Evolutionary conservation across 2,797 vertebrate species (phyloP).

Genomic region (Tragopan temminckii): DNA sequence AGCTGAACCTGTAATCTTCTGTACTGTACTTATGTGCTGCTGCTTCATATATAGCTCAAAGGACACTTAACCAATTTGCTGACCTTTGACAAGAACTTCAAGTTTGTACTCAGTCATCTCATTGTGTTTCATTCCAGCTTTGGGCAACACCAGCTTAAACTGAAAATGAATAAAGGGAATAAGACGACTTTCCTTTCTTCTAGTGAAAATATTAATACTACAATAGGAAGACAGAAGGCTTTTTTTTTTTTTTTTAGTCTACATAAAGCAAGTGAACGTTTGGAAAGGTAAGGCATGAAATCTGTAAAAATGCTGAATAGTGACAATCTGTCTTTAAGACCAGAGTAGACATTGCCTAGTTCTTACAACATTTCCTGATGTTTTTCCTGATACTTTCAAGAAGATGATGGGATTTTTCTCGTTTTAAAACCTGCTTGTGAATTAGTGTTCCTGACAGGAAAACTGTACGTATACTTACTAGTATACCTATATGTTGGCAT

Average conservation of each 20-base stretch:
- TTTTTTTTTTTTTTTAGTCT: background rate
- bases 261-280: background rate
- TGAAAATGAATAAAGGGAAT: background rate
- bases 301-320: background rate
- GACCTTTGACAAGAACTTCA: background rate
- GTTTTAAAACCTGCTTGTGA: background rate
- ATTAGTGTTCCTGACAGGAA: background rate
- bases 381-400: background rate
- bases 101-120: background rate
- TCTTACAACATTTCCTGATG: background rate
- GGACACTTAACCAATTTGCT: background rate
- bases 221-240: background rate
- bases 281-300: background rate
- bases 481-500: accelerated
- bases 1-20: background rate
- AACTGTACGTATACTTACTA: accelerated
- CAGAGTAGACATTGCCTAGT: background rate
- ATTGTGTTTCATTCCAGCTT: slow-evolving; percentile 1
- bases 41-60: background rate
- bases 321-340: background rate
- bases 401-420: background rate
- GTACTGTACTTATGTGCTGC: background rate
- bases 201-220: background rate
- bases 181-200: background rate
- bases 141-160: background rate